Evolutionary conservation across 2,797 vertebrate species (phyloP), one percentile per base, ranked within the genome.

Genomic region (Xiphophorus birchmanni): DNA sequence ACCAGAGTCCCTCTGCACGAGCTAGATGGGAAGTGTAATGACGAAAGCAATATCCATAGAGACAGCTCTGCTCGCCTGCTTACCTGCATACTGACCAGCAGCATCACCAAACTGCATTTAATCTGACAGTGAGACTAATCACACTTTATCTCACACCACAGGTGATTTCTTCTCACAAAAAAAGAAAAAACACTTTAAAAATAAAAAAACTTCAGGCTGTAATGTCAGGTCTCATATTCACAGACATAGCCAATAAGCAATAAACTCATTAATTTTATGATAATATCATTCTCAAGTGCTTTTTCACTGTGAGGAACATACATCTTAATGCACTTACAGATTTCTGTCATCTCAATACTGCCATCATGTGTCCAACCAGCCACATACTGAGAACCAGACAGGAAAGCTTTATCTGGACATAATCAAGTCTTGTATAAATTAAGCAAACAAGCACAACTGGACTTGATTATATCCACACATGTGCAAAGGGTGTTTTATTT

Each of bases 1-100:
- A 88, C 83, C 88, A 89, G 82, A 89, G 87, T 88, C 75, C 76
- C 84, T 71, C 40, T 74, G 87, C 87, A 37, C 85, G 60, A 82
- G 84, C 88, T 88, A 85, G 80, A 91, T 90, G 65, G 84, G 82
- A 91, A 90, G 89, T 45, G 84, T 87, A 90, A 89, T 95, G 94
- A 95, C 92, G 93, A 91, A 93, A 94, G 93, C 93, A 80, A 95
- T 95, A 94, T 94, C 93, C 93, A 95, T 94, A 94, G 94, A 95
- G 93, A 95, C 93, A 82, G 89, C 80, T 84, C 88, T 54, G 91
- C 86, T 81, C 21, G 58, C 82, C 80, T 74, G 88, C 85, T 82
- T 75, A 87, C 77, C 74, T 71, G 77, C 78, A 76, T 80, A 90
- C 80, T 84, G 89, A 86, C 87, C 92, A 85, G 56, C 50, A 81